Evolutionary conservation across 37 sponge, comb jelly and placozoan genomes (phyloP).

Genomic region (Dysidea cf. avara): DNA sequence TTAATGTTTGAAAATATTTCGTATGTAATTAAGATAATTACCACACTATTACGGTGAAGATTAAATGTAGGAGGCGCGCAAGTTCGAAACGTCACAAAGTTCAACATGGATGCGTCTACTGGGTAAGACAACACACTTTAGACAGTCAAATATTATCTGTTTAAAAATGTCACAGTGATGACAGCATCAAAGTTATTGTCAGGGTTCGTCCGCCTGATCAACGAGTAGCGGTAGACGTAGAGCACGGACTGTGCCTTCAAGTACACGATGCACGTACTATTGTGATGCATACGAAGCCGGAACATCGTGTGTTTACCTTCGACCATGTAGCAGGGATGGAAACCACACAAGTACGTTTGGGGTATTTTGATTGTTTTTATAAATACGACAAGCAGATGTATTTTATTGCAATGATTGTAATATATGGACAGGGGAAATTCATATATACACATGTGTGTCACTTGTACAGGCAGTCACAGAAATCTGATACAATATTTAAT

Average conservation of each 20-base stretch:
- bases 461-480: too few relatives aligned
- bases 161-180: conserved; percentile 13
- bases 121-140: too few relatives aligned
- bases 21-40: too few relatives aligned
- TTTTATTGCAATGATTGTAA: background rate
- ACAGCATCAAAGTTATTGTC: conserved; percentile 76
- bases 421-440: background rate
- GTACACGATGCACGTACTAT: conserved; percentile 40
- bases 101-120: too few relatives aligned
- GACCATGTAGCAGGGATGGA: conserved; percentile 71
- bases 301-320: conserved; percentile 73
- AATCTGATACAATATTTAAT: too few relatives aligned
- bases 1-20: too few relatives aligned
- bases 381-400: background rate
- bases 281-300: conserved; percentile 52
- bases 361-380: background rate
- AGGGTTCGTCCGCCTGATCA: conserved; percentile 72
- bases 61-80: background rate
- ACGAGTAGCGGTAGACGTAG: conserved; percentile 24
- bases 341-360: conserved; percentile 66
- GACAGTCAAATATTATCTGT: too few relatives aligned
- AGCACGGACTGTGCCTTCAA: conserved; percentile 36
- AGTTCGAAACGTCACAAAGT: background rate
- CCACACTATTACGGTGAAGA: too few relatives aligned
- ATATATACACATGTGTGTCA: too few relatives aligned